Base-by-base conservation (phyloP, 2,113 vertebrate genomes). In the Chrysemys picta region DNA sequence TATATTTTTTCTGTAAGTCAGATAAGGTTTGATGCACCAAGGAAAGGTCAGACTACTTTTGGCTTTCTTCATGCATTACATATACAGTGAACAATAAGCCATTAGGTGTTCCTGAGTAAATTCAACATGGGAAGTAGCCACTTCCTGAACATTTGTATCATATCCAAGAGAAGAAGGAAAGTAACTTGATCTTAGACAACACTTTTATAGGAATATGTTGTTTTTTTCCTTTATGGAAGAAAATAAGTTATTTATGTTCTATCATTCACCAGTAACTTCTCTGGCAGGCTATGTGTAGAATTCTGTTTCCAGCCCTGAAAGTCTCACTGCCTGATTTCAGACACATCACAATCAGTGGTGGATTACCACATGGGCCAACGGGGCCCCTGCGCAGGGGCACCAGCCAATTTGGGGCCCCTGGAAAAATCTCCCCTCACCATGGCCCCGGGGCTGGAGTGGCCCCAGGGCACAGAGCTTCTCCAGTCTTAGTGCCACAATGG, bases 31-130 rank as follows among this genome's bases (percentile, higher is more conserved):
- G 27, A 5, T 38, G 94, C 52, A 81, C 35, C 52, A 59, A 94
- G 80, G 88, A 94, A 87, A 83, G 7, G 5, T 89, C 65, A 80
- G 72, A 57, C 65, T 94, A 87, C 49, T 96, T 96, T 86, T 84
- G 52, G 50, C 89, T 93, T 91, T 1, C 38, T 91, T 92, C 84
- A 59, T 90, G 84, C 78, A 45, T 89, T 93, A 91, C 22, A 82
- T 9, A 38, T 45, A 82, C 2, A 38, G 3, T 88, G 45, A 45
- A 88, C 35, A 89, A 38, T 86, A 79, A n/a, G 22, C 42, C 3
- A 31, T 29, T 72, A 75, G 91, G n/a, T 19, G 9, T 86, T 94
- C 6, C 22, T 62, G 72, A 91, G 80, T 42, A 38, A 75, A 75
- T 75, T 75, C 38, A 75, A 45, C 21, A 38, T 45, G 38, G 38